Evolutionary conservation across 2,888 invertebrate genomes (phyloP).

Genomic region (Salpingus planirostris): DNA sequence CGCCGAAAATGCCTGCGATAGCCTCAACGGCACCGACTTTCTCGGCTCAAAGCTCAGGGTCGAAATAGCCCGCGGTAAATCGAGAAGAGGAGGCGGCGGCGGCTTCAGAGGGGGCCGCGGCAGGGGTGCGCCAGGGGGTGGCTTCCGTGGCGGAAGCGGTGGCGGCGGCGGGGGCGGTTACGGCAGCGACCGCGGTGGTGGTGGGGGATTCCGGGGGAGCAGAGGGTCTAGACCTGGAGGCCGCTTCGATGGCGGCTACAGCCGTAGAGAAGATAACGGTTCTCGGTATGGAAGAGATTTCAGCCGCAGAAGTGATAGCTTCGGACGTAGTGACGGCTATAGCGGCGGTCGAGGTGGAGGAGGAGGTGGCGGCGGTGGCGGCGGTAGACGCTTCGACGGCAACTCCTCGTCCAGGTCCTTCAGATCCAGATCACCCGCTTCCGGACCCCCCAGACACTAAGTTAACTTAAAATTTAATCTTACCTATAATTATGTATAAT

Average conservation of each 20-base stretch:
- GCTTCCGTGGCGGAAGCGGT: slow-evolving; percentile 34
- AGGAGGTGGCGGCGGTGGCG: slow-evolving; percentile 21
- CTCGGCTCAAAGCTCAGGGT: slow-evolving; percentile 81
- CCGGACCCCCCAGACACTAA: slow-evolving; percentile 22
- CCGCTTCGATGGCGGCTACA: slow-evolving; percentile 26
- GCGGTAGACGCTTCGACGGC: slow-evolving; percentile 25
- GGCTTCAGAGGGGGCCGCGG: slow-evolving; percentile 49
- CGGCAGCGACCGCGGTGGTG: slow-evolving; percentile 22
- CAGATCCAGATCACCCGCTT: slow-evolving; percentile 28
- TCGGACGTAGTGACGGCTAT: slow-evolving; percentile 25
- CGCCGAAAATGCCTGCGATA: slow-evolving; percentile 82
- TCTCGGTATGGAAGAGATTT: slow-evolving; percentile 24
- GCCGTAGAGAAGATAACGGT: slow-evolving; percentile 14
- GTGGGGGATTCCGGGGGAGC: slow-evolving; percentile 25
- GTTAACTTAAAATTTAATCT: too few relatives aligned
- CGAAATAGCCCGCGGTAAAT: slow-evolving; percentile 76
- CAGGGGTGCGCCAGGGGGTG: slow-evolving; percentile 35
- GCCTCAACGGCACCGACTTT: slow-evolving; percentile 80
- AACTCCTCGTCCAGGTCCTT: slow-evolving; percentile 22
- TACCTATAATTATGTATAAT: too few relatives aligned
- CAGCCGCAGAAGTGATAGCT: slow-evolving; percentile 22
- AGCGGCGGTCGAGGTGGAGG: slow-evolving; percentile 25
- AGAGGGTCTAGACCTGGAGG: slow-evolving; percentile 29
- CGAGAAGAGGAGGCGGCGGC: slow-evolving; percentile 54
- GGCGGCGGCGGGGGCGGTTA: slow-evolving; percentile 34